phyloP scores from a whole-genome alignment of 1,140 invertebrate species.

The Drosophila pachea region DNA sequence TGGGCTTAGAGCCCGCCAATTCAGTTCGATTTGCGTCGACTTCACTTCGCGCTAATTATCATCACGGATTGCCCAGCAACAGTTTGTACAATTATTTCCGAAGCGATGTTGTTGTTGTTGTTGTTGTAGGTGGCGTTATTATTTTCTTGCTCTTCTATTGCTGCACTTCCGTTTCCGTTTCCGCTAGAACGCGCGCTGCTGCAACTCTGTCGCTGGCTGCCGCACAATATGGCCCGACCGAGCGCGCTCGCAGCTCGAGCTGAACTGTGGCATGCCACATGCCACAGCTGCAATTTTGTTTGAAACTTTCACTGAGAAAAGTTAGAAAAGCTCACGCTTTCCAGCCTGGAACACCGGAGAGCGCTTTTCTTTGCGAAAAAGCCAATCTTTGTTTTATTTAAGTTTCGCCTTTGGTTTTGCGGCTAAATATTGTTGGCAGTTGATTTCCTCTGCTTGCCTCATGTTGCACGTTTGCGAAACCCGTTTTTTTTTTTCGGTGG shows the following conservation, averaged over 20 bases:
- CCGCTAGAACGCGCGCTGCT: conserved; percentile 49
- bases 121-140: no score
- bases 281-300: conserved; percentile 38
- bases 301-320: conserved; percentile 9
- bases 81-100: conserved; percentile 61
- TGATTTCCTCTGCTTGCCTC: neutral
- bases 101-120: conserved; percentile 10
- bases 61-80: conserved; percentile 66
- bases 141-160: conserved; percentile 1
- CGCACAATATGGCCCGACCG: conserved; percentile 48
- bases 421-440: neutral
- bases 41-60: neutral
- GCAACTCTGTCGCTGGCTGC: conserved; percentile 32
- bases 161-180: conserved; percentile 69
- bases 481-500: neutral
- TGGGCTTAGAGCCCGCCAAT: conserved; percentile 20
- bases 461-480: neutral
- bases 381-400: neutral
- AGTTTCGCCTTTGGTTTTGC: neutral
- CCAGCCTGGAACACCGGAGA: conserved; percentile 30
- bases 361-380: neutral
- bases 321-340: conserved; percentile 41
- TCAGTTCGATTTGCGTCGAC: neutral
- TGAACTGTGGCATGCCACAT: conserved; percentile 53
- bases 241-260: conserved; percentile 65